Evolutionary conservation across 2,888 invertebrate species (phyloP).

Genomic region (Troides oblongomaculatus): DNA sequence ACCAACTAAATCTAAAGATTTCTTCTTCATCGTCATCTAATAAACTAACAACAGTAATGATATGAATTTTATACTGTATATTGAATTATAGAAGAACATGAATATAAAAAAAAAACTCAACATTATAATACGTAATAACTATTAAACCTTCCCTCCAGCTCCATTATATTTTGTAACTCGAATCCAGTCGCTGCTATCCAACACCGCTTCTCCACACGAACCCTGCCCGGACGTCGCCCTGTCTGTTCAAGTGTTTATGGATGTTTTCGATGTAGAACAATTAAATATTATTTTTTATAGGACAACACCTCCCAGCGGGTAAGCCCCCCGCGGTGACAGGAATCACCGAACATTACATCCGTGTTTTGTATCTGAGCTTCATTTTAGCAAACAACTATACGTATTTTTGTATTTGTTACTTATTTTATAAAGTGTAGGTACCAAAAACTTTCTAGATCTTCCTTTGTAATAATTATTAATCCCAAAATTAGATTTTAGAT

Average conservation of each 20-base stretch:
- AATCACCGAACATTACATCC: constrained; percentile 12
- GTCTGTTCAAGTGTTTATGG: constrained; percentile 10
- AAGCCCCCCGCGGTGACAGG: constrained; percentile 15
- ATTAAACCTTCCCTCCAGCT: constrained; percentile 20
- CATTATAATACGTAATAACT: not conserved
- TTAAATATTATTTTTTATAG: constrained; percentile 23
- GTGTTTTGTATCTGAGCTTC: constrained; percentile 15
- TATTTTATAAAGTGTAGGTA: too few species aligned
- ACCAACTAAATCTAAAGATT: too few species aligned
- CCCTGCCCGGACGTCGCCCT: constrained; percentile 4
- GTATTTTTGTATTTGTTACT: too few species aligned
- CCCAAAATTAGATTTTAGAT: too few species aligned
- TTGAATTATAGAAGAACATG: too few species aligned
- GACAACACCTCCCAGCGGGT: constrained; percentile 9
- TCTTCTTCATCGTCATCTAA: too few species aligned
- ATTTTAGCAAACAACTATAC: not conserved
- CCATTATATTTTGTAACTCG: constrained; percentile 31
- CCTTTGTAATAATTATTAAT: too few species aligned
- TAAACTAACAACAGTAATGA: too few species aligned
- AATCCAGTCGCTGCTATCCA: constrained; percentile 13
- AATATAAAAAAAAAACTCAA: too few species aligned
- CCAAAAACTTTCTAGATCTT: too few species aligned
- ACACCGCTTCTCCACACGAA: constrained; percentile 9
- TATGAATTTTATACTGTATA: too few species aligned
- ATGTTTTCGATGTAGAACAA: constrained; percentile 14